Evolutionary conservation across 2,113 vertebrate species (phyloP), one percentile per base, ranked within the genome.

Genomic region (Aramus guarauna): DNA sequence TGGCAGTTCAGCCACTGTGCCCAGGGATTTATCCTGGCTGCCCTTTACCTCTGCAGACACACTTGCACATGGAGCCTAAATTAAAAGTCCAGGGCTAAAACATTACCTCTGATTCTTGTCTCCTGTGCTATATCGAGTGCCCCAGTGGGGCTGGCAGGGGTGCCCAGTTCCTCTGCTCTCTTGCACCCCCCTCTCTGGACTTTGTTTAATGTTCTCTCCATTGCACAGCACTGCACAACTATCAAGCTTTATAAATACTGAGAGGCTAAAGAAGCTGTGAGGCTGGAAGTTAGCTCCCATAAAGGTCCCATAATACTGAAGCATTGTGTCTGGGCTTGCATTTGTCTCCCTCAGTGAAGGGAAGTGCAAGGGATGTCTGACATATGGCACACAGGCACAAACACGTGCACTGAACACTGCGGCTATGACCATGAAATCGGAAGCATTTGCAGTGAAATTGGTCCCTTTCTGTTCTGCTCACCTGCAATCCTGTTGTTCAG

Each of bases 401-500:
- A 1, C 15, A 5, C 6, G 9, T 12, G 4, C 22, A 2, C 37
- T 3, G 13, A 39, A 24, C 32, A 6, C 43, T 12, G 11, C 0
- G 1, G 24, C 53, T 56, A 9, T 0, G 0, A 3, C 36, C 1
- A 0, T 43, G 75, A 47, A 81, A 50, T 47, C 4, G 1, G 59
- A 62, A 92, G 16, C 3, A 5, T 19, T 37, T 1, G 2, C 72
- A n/a, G 10, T 11, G 23, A 71, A 91, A 69, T n/a, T 16, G 39
- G 22, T 32, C n/a, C 47, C 34, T 39, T 17, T 41, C 55, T 86
- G 13, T 26, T 58, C 64, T 88, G 67, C 7, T 88, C 12, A 17
- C 22, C 45, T 95, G 50, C 64, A 53, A 5, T 50, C n/a, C 16
- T 21, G 13, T 64, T 79, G 15, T 24, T 24, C 58, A 43, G 41